Evolutionary conservation across 2,797 vertebrate species (phyloP), one percentile per base, ranked within the genome.

Genomic region (Spinus olivaceus): DNA sequence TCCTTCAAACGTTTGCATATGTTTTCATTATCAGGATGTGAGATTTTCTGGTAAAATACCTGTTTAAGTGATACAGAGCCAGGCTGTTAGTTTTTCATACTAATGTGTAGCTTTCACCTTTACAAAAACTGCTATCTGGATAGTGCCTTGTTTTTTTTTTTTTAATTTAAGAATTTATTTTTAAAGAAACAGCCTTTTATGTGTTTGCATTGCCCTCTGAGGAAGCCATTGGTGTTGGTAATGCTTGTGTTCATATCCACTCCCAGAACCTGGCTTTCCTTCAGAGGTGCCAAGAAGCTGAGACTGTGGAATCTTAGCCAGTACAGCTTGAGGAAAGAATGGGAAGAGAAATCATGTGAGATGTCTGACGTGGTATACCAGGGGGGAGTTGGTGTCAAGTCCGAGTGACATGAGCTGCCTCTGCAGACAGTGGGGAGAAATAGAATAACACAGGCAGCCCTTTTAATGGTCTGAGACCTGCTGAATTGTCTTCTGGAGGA

Each of bases 361-460:
- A 42, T 60, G 8, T 76, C 13, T 42, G 35, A 67, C 47, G 32
- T 32, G n/a, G 4, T 18, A 14, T 71, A 12, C 21, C 8, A 63
- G 23, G 20, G 35, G 77, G 28, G 33, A 86, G 33, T 14, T 41
- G 1, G 3, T 78, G 13, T 51, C 4, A 23, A 18, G 30, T 33
- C 25, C 17, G 50, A 89, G 18, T 61, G 78, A 61, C 2, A 2
- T 54, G 33, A 54, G 20, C 22, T 78, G 54, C 9, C 24, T 72
- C n/a, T 59, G 11, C 22, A 72, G 59, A 6, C 7, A 13, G 17
- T 28, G 19, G 8, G 27, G 46, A 69, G 35, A 50, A 90, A 49
- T 0, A 1, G 28, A 80, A 4, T 66, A 41, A 37, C 12, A 16
- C 14, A 42, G 42, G 17, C 21, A 42, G 37, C 1, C 8, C 21